phyloP scores from a whole-genome alignment of 2,113 vertebrate species.

The Chamaea fasciata region DNA sequence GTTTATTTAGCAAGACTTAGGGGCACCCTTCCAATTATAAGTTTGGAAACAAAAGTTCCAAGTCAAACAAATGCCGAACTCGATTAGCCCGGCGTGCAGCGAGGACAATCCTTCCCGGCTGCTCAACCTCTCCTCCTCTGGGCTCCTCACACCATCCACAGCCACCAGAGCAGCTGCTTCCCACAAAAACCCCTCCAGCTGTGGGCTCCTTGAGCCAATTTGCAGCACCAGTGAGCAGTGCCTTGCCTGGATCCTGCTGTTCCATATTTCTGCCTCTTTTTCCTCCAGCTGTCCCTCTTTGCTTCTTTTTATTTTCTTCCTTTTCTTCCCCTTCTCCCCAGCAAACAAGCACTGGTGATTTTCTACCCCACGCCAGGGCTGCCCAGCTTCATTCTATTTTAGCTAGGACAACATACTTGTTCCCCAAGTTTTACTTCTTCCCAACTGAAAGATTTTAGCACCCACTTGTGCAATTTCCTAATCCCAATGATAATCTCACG shows the following conservation, averaged over 20 bases:
- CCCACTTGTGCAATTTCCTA: not conserved
- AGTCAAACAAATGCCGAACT: not conserved
- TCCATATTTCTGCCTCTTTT: not conserved
- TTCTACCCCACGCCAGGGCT: not conserved
- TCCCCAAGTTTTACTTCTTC: not conserved
- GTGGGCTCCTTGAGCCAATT: not conserved
- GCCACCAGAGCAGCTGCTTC: not conserved
- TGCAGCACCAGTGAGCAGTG: not conserved
- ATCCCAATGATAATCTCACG: not conserved
- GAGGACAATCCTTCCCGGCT: not conserved
- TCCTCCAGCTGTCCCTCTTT: not conserved
- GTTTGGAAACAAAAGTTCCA: not conserved
- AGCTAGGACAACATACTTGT: not conserved
- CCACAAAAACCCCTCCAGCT: not conserved
- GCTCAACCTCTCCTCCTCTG: not conserved
- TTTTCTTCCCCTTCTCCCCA: not conserved
- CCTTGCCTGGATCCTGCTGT: not conserved
- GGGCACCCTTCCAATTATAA: not conserved
- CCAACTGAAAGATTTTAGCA: not conserved
- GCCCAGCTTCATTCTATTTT: not conserved
- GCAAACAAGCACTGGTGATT: not conserved
- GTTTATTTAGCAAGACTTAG: slow-evolving; percentile 2
- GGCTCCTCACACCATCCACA: not conserved
- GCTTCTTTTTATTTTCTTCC: not conserved
- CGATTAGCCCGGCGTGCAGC: accelerated